Evolutionary conservation across 2,113 vertebrate species (phyloP).

Genomic region (Amblyornis subalaris): DNA sequence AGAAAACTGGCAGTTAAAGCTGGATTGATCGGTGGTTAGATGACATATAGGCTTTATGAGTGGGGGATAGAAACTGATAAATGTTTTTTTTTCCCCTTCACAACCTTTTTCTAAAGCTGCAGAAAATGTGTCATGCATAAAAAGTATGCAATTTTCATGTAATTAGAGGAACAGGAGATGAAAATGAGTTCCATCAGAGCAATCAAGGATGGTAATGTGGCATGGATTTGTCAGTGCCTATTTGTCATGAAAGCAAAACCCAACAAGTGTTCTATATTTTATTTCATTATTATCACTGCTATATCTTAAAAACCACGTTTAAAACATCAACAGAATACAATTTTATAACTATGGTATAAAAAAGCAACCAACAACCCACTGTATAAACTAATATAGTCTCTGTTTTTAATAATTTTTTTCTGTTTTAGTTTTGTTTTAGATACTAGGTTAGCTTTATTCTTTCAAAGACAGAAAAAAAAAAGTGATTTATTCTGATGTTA

Average conservation of each 20-base stretch:
- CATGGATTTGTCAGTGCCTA: constrained; percentile 75
- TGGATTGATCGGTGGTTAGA: constrained; percentile 60
- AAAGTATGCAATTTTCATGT: constrained; percentile 82
- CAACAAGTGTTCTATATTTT: constrained; percentile 69
- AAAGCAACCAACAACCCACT: neutral
- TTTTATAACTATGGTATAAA: neutral
- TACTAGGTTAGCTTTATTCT: neutral
- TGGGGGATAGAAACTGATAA: constrained; percentile 63
- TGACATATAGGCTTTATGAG: constrained; percentile 68
- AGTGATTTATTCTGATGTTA: neutral
- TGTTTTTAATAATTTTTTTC: neutral
- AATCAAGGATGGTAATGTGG: constrained; percentile 80
- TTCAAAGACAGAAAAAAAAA: constrained; percentile 1
- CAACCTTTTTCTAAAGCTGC: constrained; percentile 76
- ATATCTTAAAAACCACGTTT: neutral
- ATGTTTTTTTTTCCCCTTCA: constrained; percentile 62
- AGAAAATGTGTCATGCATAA: constrained; percentile 81
- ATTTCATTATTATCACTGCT: constrained; percentile 54
- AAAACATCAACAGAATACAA: neutral
- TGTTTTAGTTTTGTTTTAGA: neutral
- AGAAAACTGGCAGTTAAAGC: constrained; percentile 67
- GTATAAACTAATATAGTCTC: neutral
- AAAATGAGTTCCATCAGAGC: constrained; percentile 82
- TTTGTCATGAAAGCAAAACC: constrained; percentile 75
- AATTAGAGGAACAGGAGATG: constrained; percentile 81